Conservation (phyloP, 2,113 vertebrate species). For the Leptosomus discolor region DNA sequence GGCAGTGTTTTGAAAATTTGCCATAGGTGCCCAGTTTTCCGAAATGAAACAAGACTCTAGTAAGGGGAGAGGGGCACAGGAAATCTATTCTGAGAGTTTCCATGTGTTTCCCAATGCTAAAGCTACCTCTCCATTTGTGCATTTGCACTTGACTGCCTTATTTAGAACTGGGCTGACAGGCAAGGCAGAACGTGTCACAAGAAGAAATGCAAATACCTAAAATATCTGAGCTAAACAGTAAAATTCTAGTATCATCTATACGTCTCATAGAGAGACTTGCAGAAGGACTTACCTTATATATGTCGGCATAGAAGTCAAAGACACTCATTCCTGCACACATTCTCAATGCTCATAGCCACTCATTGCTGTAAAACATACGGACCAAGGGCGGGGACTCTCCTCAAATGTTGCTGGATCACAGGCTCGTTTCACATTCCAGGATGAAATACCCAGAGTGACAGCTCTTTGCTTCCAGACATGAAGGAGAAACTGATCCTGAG, state of each 20-base stretch:
- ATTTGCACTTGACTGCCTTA: not conserved
- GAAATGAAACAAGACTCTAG: constrained; percentile 44
- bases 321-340: not conserved
- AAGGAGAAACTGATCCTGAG: not conserved
- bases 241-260: not conserved
- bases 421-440: not conserved
- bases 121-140: not conserved
- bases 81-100: constrained; percentile 42
- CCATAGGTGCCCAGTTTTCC: constrained; percentile 23
- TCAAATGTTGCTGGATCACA: not conserved
- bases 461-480: not conserved
- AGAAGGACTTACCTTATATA: not conserved
- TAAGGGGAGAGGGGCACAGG: not conserved
- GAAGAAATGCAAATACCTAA: not conserved
- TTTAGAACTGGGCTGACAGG: constrained; percentile 31
- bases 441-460: not conserved
- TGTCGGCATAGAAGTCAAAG: not conserved
- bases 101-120: not conserved
- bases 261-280: not conserved
- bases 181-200: not conserved
- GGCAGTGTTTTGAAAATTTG: constrained; percentile 38
- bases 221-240: not conserved
- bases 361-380: not conserved
- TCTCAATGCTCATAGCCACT: not conserved
- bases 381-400: not conserved